Evolutionary conservation across 2,797 vertebrate species (phyloP), one percentile per base, ranked within the genome.

Genomic region (Spea hammondii): DNA sequence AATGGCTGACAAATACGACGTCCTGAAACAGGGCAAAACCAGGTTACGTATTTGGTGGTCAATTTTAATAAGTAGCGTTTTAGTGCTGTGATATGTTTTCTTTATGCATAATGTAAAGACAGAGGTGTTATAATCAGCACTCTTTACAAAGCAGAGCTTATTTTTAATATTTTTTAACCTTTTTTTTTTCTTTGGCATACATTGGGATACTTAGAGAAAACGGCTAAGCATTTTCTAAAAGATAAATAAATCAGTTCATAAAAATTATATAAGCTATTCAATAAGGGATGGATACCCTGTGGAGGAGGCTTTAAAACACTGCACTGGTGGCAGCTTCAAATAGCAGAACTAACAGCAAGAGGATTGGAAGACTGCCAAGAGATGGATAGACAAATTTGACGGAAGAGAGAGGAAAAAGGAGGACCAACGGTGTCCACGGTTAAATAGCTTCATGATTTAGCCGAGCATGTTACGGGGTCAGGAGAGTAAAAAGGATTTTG

Each of bases 201-300:
- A 57, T 65, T 73, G 65, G 51, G 50, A 60, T 79, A 79, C 70
- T 75, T 74, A 79, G 65, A 65, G 57, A 67, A 55, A 70, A 45
- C 49, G 70, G 70, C 77, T 78, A 67, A 75, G 65, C 49, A 74
- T 70, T 53, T 66, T 74, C 72, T 62, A 14, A 70, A 75, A 2
- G 32, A 32, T 32, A 32, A 32, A 32, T 32, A 32, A 62, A 79
- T 70, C 67, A 70, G 78, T 79, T 79, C 55, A 80, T 65, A 76
- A 80, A 71, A 76, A 76, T 74, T 75, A 80, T 76, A 71, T 60
- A 76, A 80, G 79, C 72, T 73, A 80, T 59, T 76, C 73, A 80
- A 80, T 71, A 70, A 76, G 65, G 68, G 72, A 75, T 54, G 71
- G 72, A 74, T 50, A 64, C 72, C 78, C 78, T 59, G 59, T 53